Percentiles rank a stretch among this genome's conserved stretches.
phyloP scores from a whole-genome alignment of 1,140 invertebrate genomes.

The Drosophila gunungcola region DNA sequence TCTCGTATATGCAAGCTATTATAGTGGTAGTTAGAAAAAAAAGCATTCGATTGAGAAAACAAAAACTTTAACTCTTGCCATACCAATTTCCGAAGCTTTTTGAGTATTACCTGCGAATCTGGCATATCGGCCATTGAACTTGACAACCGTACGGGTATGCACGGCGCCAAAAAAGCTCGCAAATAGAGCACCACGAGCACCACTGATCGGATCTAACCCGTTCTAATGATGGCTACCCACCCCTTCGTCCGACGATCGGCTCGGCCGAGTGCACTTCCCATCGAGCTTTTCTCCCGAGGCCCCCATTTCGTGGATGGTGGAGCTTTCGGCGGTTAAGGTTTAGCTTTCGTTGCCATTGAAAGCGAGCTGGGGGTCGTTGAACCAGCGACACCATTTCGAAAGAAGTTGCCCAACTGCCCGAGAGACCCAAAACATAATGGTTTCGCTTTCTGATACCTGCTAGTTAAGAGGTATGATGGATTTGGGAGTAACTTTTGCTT shows the following conservation, averaged over 20 bases:
- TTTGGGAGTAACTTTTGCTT: background rate
- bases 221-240: constrained; percentile 16
- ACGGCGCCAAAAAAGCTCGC: constrained; percentile 30
- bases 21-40: constrained; percentile 33
- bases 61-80: constrained; percentile 4
- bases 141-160: constrained; percentile 16
- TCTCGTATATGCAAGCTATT: constrained; percentile 6
- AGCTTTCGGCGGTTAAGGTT: constrained; percentile 35
- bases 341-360: constrained; percentile 48
- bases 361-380: constrained; percentile 24
- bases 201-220: constrained; percentile 18
- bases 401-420: constrained; percentile 47
- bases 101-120: constrained; percentile 2
- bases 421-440: constrained; percentile 41
- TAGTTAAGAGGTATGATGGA: constrained; percentile 6
- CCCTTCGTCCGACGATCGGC: constrained; percentile 9
- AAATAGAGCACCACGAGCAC: background rate
- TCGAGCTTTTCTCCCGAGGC: constrained; percentile 16
- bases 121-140: constrained; percentile 51
- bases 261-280: constrained; percentile 11
- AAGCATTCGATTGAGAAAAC: constrained; percentile 17
- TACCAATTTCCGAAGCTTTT: constrained; percentile 30
- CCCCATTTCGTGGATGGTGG: background rate
- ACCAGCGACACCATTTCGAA: constrained; percentile 32
- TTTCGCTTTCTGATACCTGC: constrained; percentile 41